phyloP scores from a whole-genome alignment of 2,797 vertebrate genomes.

The Myoxocephalus aenaeus region DNA sequence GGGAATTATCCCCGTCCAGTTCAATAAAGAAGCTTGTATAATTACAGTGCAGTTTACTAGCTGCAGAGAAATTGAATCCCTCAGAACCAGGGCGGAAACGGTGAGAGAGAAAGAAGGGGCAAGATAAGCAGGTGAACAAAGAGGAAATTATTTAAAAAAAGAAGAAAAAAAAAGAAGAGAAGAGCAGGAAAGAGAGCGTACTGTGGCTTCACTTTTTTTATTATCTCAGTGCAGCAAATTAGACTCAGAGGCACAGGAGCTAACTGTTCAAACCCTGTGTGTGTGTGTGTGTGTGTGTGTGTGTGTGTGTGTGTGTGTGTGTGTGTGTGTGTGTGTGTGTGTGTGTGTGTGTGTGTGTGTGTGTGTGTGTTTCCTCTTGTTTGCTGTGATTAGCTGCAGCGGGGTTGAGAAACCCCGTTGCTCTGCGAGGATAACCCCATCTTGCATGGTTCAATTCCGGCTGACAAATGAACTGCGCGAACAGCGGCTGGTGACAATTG shows the following conservation, averaged over 20 bases:
- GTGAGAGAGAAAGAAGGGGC: slow-evolving; percentile 28
- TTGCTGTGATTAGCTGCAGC: slow-evolving; percentile 54
- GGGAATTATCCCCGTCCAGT: slow-evolving; percentile 54
- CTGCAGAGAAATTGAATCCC: slow-evolving; percentile 66
- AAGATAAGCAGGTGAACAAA: slow-evolving; percentile 70
- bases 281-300: slow-evolving; percentile 32
- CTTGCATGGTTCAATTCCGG: slow-evolving; percentile 37
- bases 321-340: slow-evolving; percentile 21
- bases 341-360: slow-evolving; percentile 21
- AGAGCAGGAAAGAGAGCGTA: slow-evolving; percentile 16
- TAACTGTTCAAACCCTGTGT: slow-evolving; percentile 25
- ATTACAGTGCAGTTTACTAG: slow-evolving; percentile 68
- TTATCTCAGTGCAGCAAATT: slow-evolving; percentile 65
- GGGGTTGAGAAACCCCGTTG: neutral
- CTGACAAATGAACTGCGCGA: slow-evolving; percentile 23
- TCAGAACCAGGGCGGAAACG: slow-evolving; percentile 37
- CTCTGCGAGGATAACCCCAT: slow-evolving; percentile 44
- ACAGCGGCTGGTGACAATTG: slow-evolving; percentile 8
- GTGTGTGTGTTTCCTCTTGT: slow-evolving; percentile 14
- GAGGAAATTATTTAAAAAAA: slow-evolving; percentile 50
- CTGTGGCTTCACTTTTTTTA: slow-evolving; percentile 45
- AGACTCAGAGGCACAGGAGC: slow-evolving; percentile 39
- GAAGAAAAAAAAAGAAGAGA: neutral
- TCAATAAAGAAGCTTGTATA: slow-evolving; percentile 65
- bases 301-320: slow-evolving; percentile 6